Conservation (phyloP, 2,888 invertebrate species). For the Cheilosia vernalis region DNA sequence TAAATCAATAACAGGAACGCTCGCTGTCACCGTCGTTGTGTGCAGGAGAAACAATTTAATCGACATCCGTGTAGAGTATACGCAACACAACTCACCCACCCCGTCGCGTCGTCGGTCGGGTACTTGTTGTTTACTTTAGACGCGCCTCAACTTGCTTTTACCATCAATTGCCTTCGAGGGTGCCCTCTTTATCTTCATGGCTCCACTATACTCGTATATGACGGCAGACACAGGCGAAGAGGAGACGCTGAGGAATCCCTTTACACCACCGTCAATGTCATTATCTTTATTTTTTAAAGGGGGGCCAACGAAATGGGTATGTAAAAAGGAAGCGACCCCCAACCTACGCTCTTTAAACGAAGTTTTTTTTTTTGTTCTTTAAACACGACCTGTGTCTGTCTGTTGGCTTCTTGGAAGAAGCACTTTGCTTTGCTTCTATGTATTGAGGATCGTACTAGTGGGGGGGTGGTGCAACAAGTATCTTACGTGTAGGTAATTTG, state of each 20-base stretch:
- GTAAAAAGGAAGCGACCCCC: slow-evolving; percentile 34
- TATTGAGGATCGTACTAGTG: not conserved
- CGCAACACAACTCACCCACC: slow-evolving; percentile 55
- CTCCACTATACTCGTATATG: not conserved
- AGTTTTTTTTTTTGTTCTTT: slow-evolving; percentile 20
- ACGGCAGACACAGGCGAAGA: slow-evolving; percentile 50
- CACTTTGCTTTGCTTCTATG: slow-evolving; percentile 49
- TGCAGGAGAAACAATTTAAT: slow-evolving; percentile 73
- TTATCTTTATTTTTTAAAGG: slow-evolving; percentile 67
- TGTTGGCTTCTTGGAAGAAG: slow-evolving; percentile 41
- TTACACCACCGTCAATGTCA: slow-evolving; percentile 73
- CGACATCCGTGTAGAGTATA: slow-evolving; percentile 71
- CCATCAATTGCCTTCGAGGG: slow-evolving; percentile 72
- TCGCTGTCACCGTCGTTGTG: slow-evolving; percentile 70
- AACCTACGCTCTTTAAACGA: slow-evolving; percentile 9
- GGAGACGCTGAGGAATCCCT: slow-evolving; percentile 47
- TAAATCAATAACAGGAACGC: slow-evolving; percentile 80
- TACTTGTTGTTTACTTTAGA: slow-evolving; percentile 50
- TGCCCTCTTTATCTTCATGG: slow-evolving; percentile 55
- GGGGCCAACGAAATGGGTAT: slow-evolving; percentile 61
- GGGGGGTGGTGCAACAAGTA: slow-evolving; percentile 68
- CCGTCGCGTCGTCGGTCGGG: not conserved
- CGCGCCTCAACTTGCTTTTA: slow-evolving; percentile 65
- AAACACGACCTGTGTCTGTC: slow-evolving; percentile 48
- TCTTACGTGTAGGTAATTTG: slow-evolving; percentile 67